phyloP scores from a whole-genome alignment of 1,140 invertebrate genomes.

The Stenopsyche tienmushanensis region DNA sequence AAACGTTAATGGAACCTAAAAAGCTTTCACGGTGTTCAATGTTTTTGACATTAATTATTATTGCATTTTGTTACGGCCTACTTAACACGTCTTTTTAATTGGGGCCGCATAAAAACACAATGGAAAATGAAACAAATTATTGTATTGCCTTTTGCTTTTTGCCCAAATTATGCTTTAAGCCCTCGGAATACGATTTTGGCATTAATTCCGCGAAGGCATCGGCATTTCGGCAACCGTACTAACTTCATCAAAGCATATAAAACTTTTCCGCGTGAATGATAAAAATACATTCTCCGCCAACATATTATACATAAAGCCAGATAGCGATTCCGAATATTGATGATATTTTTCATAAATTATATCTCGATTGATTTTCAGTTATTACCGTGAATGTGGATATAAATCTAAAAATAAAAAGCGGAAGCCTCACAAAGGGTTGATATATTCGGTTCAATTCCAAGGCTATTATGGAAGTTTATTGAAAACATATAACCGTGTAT shows the following conservation, averaged over 20 bases:
- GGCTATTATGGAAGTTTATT: neutral
- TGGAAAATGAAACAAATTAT: neutral
- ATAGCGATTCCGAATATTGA: no score
- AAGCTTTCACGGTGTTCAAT: slow-evolving; percentile 26
- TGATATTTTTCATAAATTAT: neutral
- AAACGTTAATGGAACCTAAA: slow-evolving; percentile 2
- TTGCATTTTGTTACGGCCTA: slow-evolving; percentile 28
- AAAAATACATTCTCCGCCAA: no score
- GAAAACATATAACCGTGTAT: neutral
- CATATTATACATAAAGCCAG: no score
- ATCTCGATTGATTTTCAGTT: neutral
- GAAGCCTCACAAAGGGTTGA: neutral
- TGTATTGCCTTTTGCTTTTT: neutral
- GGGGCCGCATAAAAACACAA: neutral
- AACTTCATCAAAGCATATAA: no score
- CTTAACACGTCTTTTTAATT: slow-evolving; percentile 17
- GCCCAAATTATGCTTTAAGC: no score
- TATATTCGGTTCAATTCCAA: neutral
- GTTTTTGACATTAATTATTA: slow-evolving; percentile 32
- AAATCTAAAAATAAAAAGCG: neutral
- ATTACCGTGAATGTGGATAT: neutral
- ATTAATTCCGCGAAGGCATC: neutral
- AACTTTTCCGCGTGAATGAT: no score
- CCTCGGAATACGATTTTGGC: no score
- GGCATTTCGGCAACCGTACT: no score